A percentile compares a stretch with the other conserved stretches of the same genome.
Evolutionary conservation across 2,113 vertebrate genomes (phyloP).

Genomic region (Callithrix jacchus): DNA sequence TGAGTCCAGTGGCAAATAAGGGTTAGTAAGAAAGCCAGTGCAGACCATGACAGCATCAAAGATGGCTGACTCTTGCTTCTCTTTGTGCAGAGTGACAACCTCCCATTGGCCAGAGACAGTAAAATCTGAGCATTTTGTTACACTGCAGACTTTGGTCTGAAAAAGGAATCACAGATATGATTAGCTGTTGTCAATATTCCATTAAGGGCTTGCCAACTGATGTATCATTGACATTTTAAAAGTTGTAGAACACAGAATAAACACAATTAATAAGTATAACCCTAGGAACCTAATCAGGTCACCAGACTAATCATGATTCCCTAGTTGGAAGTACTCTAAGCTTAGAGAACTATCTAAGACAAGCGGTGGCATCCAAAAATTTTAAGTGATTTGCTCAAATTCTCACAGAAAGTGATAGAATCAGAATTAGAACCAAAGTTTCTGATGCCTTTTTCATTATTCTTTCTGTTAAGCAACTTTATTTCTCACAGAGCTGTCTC

Average conservation of each 20-base stretch:
- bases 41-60: conserved; percentile 93
- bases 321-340: neutral
- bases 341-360: neutral
- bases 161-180: neutral
- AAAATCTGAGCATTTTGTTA: conserved; percentile 87
- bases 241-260: neutral
- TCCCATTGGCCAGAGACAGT: conserved; percentile 90
- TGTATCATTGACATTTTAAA: neutral
- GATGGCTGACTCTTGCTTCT: conserved; percentile 80
- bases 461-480: neutral
- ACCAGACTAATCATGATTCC: neutral
- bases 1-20: conserved; percentile 83
- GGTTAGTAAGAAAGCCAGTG: conserved; percentile 86
- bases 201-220: neutral
- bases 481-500: neutral
- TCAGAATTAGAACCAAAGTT: neutral
- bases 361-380: neutral
- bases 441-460: neutral
- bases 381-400: conserved; percentile 21
- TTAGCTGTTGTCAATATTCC: neutral
- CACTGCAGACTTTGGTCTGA: conserved; percentile 88
- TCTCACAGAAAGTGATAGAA: neutral
- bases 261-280: neutral
- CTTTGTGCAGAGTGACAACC: conserved; percentile 82
- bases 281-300: neutral